phyloP scores from a whole-genome alignment of 2,888 invertebrate species.

The Molorchus minor region DNA sequence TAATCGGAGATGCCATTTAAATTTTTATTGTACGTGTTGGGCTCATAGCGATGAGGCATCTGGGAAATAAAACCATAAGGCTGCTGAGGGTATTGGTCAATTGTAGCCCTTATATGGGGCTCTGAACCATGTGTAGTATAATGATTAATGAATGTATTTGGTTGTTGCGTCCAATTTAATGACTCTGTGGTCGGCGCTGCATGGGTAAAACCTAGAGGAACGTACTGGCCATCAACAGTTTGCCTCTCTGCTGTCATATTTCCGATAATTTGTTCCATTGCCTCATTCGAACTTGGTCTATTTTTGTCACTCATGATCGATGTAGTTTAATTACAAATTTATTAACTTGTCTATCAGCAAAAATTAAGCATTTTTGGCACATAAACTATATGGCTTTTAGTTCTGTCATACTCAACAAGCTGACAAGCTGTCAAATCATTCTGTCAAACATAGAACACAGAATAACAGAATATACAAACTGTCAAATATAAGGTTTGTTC shows the following conservation, averaged over 20 bases:
- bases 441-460: too few relatives aligned
- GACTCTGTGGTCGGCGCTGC: conserved; percentile 47
- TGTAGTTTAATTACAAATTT: conserved; percentile 1
- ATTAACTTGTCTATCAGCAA: conserved; percentile 34
- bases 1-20: conserved; percentile 40
- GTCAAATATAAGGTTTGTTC: too few relatives aligned
- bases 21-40: conserved; percentile 44
- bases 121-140: conserved; percentile 48
- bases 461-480: too few relatives aligned
- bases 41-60: conserved; percentile 42
- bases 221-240: conserved; percentile 67
- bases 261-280: conserved; percentile 68
- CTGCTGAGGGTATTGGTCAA: conserved; percentile 40
- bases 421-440: conserved; percentile 15
- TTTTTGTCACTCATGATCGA: conserved; percentile 56
- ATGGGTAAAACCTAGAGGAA: conserved; percentile 65
- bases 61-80: conserved; percentile 47
- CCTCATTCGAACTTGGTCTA: conserved; percentile 53
- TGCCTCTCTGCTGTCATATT: conserved; percentile 70
- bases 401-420: conserved; percentile 19
- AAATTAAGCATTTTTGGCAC: conserved; percentile 48
- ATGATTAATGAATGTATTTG: conserved; percentile 45
- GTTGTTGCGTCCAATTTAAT: conserved; percentile 48
- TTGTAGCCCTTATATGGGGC: conserved; percentile 24
- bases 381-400: conserved; percentile 41